phyloP scores from a whole-genome alignment of 2,113 vertebrate genomes.

The Zosterops pallidus region DNA sequence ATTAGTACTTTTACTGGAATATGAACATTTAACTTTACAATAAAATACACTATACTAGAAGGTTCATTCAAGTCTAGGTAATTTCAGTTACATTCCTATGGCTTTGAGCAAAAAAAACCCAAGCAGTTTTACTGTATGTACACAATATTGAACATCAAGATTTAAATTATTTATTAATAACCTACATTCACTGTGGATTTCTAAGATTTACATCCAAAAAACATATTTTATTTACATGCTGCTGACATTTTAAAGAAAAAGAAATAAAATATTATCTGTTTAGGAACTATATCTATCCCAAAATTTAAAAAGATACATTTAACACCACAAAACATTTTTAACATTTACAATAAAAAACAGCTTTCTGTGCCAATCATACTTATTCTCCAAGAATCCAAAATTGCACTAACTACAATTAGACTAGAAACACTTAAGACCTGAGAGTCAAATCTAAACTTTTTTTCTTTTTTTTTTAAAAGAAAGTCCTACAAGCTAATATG shows the following conservation, averaged over 20 bases:
- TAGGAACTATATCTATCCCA: conserved; percentile 18
- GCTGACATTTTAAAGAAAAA: conserved; percentile 20
- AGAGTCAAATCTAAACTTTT: conserved; percentile 51
- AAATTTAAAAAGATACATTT: conserved; percentile 49
- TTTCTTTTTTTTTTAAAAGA: neutral
- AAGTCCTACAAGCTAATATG: neutral
- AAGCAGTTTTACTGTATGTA: conserved; percentile 16
- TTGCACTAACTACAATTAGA: conserved; percentile 52
- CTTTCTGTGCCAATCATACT: conserved; percentile 39
- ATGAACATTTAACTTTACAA: neutral
- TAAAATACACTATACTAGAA: neutral
- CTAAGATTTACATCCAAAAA: conserved; percentile 72
- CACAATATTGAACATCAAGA: conserved; percentile 19
- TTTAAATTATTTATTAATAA: conserved; percentile 74
- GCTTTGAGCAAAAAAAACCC: neutral
- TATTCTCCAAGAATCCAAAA: conserved; percentile 53
- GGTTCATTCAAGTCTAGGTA: neutral
- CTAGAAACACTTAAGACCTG: conserved; percentile 59
- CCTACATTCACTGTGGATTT: conserved; percentile 56
- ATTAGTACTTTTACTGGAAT: neutral
- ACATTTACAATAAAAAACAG: conserved; percentile 54
- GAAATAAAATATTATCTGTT: conserved; percentile 28
- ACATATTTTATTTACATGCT: conserved; percentile 69
- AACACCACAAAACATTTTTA: conserved; percentile 19
- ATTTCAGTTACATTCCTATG: conserved; percentile 34